Evolutionary conservation across 1,140 invertebrate species (phyloP), one percentile per base, ranked within the genome.

Genomic region (Lepidostoma basale): DNA sequence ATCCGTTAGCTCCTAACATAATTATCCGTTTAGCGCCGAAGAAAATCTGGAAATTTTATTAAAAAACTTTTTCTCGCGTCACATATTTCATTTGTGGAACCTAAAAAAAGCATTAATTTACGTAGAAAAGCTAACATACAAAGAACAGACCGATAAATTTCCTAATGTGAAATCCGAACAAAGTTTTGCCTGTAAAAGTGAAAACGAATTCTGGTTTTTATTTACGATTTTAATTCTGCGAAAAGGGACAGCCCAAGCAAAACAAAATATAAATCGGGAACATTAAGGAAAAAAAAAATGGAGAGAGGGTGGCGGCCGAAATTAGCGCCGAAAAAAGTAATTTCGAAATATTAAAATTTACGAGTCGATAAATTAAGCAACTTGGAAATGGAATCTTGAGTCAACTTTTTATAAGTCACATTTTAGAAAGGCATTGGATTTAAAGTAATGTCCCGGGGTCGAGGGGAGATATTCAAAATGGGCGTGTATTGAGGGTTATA

Each of bases 141-240:
- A 47, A 62, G 18, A 54, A 59, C 39, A 44, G 44, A 20, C 28
- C 40, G 6, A 67, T 60, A 67, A 67, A 67, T 67, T 60, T 33
- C 14, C 58, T 33, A 16, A 67, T 25, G 58, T 60, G 18, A 52
- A 36, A 62, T 25, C 36, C 39, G 45, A 25, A 3, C 36, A 62
- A 69, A 69, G 33, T 69, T 69, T 69, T 65, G 54, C 44, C 52
- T 69, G 45, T 14, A 65, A 69, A 69, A 63, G 47, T 68, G 36
- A 20, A 44, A 65, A 62, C 14, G 20, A 45, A 25, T 68, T 67
- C 18, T 26, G n/a, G 16, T 44, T 67, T 28, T 59, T 66, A 71
- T 71, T 71, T 71, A 71, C 67, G 69, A 26, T 20, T 68, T 71
- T 54, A 71, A 71, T 71, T 71, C 39, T 30, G 59, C 45, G 62